phyloP scores from a whole-genome alignment of 1,140 invertebrate genomes.

The Panagrolaimus sp. region DNA sequence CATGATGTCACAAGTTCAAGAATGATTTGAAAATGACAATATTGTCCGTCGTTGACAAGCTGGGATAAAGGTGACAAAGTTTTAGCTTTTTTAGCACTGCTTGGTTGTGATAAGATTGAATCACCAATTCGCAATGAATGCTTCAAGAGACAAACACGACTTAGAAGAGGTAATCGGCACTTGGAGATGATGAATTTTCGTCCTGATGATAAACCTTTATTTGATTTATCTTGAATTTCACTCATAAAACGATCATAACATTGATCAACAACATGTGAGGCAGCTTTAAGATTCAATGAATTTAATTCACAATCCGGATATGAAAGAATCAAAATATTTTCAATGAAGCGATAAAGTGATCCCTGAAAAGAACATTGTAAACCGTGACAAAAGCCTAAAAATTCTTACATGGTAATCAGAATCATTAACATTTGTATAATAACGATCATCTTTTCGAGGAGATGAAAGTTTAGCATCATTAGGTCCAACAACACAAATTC shows the following conservation, averaged over 20 bases:
- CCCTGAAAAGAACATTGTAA: neutral
- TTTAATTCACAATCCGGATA: conserved; percentile 12
- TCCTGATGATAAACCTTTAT: neutral
- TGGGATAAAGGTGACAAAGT: neutral
- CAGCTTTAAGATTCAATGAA: neutral
- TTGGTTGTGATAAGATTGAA: neutral
- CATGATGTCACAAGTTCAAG: neutral
- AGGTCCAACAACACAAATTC: no score
- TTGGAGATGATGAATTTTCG: neutral
- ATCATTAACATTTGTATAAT: no score
- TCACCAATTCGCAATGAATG: neutral
- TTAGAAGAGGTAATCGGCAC: neutral
- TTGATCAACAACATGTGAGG: neutral
- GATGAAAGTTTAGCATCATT: no score
- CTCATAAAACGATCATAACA: neutral
- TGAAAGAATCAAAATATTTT: neutral
- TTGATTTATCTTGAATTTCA: neutral
- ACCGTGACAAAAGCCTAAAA: no score
- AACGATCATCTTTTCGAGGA: no score
- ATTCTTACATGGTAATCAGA: no score
- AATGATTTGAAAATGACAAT: conserved; percentile 1
- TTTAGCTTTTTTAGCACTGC: neutral
- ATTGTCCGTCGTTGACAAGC: neutral
- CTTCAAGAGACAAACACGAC: neutral
- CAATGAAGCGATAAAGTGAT: neutral